Conservation (phyloP, 2,797 vertebrate species). For the Malurus leucopterus region DNA sequence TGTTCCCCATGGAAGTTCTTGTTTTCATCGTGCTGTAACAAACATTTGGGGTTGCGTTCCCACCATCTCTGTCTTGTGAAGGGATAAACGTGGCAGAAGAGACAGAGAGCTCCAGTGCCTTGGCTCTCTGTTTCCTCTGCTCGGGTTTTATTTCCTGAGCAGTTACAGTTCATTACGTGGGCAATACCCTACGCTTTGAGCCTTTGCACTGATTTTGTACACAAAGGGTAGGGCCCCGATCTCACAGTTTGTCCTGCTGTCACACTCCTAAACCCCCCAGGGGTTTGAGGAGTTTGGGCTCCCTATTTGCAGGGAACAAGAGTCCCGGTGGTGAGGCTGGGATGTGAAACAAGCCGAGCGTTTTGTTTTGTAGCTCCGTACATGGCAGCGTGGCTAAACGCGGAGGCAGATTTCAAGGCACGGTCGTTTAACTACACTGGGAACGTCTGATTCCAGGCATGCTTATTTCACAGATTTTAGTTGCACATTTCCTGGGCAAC, state of each 20-base stretch:
- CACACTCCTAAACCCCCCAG: not conserved
- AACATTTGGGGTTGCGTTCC: not conserved
- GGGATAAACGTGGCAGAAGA: accelerated
- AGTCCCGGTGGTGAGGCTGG: not conserved
- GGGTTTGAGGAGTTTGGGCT: not conserved
- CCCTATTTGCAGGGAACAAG: not conserved
- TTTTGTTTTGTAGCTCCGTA: constrained; percentile 36
- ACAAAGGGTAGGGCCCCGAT: accelerated
- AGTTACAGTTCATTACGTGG: accelerated
- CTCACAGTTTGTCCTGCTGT: not conserved
- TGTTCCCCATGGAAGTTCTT: not conserved
- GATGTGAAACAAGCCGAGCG: constrained; percentile 3
- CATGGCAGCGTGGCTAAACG: constrained; percentile 46
- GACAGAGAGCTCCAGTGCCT: not conserved
- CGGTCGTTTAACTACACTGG: constrained; percentile 48
- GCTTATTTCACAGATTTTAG: constrained; percentile 62
- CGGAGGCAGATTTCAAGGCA: constrained; percentile 55
- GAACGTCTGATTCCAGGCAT: constrained; percentile 42
- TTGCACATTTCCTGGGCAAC: constrained; percentile 42
- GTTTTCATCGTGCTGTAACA: not conserved
- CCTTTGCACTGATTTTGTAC: not conserved
- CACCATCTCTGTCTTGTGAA: not conserved
- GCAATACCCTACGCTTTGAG: not conserved
- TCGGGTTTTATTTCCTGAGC: not conserved
- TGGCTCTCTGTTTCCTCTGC: not conserved